phyloP scores from a whole-genome alignment of 2,888 invertebrate species.

The Nemotelus nigrinus region DNA sequence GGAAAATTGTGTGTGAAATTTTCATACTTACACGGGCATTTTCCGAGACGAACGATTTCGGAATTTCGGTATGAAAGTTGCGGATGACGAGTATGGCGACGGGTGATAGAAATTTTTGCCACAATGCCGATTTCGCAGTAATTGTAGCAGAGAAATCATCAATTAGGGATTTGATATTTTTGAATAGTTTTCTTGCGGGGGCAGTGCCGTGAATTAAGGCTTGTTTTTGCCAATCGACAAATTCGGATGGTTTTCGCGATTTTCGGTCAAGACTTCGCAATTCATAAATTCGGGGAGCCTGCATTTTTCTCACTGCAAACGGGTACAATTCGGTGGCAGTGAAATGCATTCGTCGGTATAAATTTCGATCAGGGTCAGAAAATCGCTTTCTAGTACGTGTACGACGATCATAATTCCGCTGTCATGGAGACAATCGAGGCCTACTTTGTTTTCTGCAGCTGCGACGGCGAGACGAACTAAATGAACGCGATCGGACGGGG shows the following conservation, averaged over 20 bases:
- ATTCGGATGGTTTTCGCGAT: neutral
- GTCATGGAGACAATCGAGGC: neutral
- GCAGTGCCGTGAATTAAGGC: neutral
- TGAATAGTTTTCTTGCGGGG: too few species aligned
- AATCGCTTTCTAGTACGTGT: neutral
- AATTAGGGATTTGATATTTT: too few species aligned
- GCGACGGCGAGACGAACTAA: neutral
- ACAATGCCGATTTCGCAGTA: neutral
- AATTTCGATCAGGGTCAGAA: conserved; percentile 34
- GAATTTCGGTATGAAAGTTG: neutral
- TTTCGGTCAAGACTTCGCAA: neutral
- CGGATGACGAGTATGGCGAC: conserved; percentile 17
- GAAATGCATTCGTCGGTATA: conserved; percentile 19
- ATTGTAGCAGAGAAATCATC: too few species aligned
- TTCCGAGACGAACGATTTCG: conserved; percentile 17
- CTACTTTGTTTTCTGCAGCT: neutral
- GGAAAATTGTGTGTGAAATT: conserved; percentile 32
- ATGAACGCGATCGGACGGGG: neutral
- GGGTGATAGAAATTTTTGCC: neutral
- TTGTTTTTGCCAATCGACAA: conserved; percentile 19
- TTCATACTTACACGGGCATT: conserved; percentile 31
- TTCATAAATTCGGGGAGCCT: neutral
- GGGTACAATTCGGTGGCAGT: conserved; percentile 24
- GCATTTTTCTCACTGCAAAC: neutral
- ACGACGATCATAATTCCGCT: neutral